Evolutionary conservation across 2,888 invertebrate genomes (phyloP).

Genomic region (Drosophila fulvimacula): DNA sequence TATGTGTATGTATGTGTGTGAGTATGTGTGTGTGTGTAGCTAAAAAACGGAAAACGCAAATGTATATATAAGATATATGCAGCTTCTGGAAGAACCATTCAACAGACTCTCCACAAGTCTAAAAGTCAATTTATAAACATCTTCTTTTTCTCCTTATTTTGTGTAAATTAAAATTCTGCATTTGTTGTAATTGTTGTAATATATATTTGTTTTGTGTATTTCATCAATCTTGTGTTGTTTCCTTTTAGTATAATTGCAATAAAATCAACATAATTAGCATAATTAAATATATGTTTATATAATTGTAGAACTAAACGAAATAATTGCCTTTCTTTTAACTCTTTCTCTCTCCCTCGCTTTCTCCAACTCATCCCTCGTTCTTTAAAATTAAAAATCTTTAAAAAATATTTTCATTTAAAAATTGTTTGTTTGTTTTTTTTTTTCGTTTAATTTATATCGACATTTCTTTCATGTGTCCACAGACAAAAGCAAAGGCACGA

Average conservation of each 20-base stretch:
- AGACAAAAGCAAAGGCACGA: conserved; percentile 50
- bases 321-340: conserved; percentile 44
- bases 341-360: conserved; percentile 29
- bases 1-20: conserved; percentile 23
- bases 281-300: conserved; percentile 59
- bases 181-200: conserved; percentile 47
- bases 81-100: conserved; percentile 26
- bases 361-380: conserved; percentile 12
- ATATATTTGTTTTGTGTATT: conserved; percentile 65
- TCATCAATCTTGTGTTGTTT: conserved; percentile 71
- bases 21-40: conserved; percentile 7
- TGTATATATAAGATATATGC: conserved; percentile 24
- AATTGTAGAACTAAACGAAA: conserved; percentile 63
- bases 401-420: conserved; percentile 43
- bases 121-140: conserved; percentile 9
- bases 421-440: too few relatives aligned
- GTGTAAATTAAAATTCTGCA: conserved; percentile 33
- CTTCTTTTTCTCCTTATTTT: background rate
- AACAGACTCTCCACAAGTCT: background rate
- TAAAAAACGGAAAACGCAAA: conserved; percentile 3
- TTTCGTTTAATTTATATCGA: conserved; percentile 75
- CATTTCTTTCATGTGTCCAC: conserved; percentile 44
- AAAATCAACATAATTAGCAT: conserved; percentile 68
- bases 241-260: conserved; percentile 73
- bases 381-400: conserved; percentile 55